phyloP scores from a whole-genome alignment of 2,113 vertebrate genomes.

The Megaceryle maxima region DNA sequence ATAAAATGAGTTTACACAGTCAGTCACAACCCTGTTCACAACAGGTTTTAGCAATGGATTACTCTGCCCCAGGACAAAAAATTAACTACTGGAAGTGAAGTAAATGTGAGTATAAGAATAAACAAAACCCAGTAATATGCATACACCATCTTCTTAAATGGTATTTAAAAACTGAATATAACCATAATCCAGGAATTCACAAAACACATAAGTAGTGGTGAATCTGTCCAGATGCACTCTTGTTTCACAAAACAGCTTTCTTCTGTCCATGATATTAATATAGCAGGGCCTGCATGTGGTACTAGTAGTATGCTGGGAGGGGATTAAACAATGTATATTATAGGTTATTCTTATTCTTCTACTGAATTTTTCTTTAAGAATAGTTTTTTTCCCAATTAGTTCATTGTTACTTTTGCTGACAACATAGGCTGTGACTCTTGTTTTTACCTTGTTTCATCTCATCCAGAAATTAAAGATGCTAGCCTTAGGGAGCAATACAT shows the following conservation, averaged over 20 bases:
- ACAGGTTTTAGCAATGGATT: not conserved
- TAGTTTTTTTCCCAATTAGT: not conserved
- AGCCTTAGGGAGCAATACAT: not conserved
- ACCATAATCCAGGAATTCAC: not conserved
- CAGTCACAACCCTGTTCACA: not conserved
- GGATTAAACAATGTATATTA: not conserved
- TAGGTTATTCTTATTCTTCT: not conserved
- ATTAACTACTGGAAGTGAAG: not conserved
- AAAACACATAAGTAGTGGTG: not conserved
- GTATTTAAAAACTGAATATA: not conserved
- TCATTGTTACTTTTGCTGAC: not conserved
- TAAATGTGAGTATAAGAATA: not conserved
- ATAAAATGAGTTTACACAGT: not conserved
- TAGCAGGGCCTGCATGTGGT: not conserved
- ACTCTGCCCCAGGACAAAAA: not conserved
- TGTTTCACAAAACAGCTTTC: not conserved
- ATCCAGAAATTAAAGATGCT: constrained; percentile 5
- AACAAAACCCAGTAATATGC: not conserved
- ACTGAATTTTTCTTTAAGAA: not conserved
- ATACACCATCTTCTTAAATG: not conserved
- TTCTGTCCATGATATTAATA: not conserved
- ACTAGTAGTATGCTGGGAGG: not conserved
- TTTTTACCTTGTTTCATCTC: not conserved
- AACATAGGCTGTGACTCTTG: not conserved
- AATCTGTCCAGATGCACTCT: not conserved